Base-by-base conservation (phyloP, 2,113 vertebrate genomes). In the Tonatia bakeri region DNA sequence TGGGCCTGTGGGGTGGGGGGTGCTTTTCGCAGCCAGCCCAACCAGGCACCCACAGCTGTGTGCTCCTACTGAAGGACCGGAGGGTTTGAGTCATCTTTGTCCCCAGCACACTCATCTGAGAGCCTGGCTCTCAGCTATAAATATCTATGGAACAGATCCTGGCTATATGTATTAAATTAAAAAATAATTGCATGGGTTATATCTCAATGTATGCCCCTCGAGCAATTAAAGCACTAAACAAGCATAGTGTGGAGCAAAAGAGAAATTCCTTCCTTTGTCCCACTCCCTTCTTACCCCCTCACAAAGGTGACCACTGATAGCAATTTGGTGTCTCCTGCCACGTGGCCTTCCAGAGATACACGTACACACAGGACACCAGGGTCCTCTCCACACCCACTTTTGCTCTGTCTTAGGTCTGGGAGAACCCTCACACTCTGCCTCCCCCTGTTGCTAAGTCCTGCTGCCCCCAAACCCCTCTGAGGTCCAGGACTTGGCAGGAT, bases 31-130 rank as follows among this genome's bases (percentile, higher is more conserved):
- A 38, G 10, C 8, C n/a, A 43, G 28, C 47, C 31, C 7, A 4
- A 36, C 2, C 20, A 16, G 16, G 38, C 16, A 40, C 26, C 19
- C 26, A 36, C 38, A 31, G 0, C 24, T 7, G 4, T 0, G 31
- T 5, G 6, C 64, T n/a, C 59, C 45, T 15, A 7, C 16, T 26
- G 85, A 45, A 40, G 43, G 81, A 1, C 50, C 2, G 2, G 43
- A 7, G 3, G 6, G 77, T 17, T 84, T 12, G 19, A 47, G 81
- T 11, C 65, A 54, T 50, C 36, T 38, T 75, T 79, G 87, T 47
- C 43, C 17, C 31, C 56, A 40, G n/a, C 64, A 28, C 77, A 28
- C 50, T 26, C 33, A 43, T 33, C 77, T 36, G 54, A 65, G 73
- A 89, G 91, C 31, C 59, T 17, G 50, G n/a, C 16, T 84, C 43